These are phyloP conservation scores for Lycocerus yunnanus DNA, from an alignment of 2,888 invertebrate species.

Conservation along the genomic window DNA sequence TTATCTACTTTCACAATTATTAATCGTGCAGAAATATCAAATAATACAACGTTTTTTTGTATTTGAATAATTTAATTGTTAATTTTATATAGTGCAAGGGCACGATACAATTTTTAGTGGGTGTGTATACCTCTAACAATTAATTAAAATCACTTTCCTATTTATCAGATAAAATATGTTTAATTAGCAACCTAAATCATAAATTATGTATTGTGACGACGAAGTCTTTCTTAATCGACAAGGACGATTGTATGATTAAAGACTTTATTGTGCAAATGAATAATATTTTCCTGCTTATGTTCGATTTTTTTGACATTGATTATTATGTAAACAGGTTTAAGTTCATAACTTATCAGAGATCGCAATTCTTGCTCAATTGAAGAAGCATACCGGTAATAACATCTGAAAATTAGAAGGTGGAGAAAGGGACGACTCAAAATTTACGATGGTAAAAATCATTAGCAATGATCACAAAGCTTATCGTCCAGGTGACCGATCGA, in stretches of 20 bases:
- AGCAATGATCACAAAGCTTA: background rate
- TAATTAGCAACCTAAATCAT: conserved; percentile 1
- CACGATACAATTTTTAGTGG: background rate
- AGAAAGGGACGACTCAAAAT: background rate
- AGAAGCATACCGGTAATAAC: too few relatives aligned
- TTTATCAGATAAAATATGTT: conserved; percentile 2
- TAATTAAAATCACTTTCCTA: conserved; percentile 1
- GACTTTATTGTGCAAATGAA: background rate
- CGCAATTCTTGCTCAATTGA: background rate
- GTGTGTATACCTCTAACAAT: conserved; percentile 5
- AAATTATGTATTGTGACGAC: background rate
- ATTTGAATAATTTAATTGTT: background rate
- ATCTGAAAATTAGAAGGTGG: too few relatives aligned
- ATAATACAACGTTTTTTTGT: background rate
- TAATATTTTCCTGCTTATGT: background rate
- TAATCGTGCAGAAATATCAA: conserved; percentile 11
- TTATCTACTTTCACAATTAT: conserved; percentile 2
- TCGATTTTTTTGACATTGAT: background rate
- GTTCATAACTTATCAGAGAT: background rate
- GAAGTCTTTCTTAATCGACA: background rate
- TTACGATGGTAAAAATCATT: too few relatives aligned
- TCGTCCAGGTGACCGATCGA: background rate
- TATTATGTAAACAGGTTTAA: background rate
- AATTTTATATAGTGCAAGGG: conserved; percentile 12
- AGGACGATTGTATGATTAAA: background rate